A percentile compares a stretch with the other conserved stretches of the same genome.
Conservation (phyloP, 2,888 invertebrate genomes). For the Harpalus rubripes region DNA sequence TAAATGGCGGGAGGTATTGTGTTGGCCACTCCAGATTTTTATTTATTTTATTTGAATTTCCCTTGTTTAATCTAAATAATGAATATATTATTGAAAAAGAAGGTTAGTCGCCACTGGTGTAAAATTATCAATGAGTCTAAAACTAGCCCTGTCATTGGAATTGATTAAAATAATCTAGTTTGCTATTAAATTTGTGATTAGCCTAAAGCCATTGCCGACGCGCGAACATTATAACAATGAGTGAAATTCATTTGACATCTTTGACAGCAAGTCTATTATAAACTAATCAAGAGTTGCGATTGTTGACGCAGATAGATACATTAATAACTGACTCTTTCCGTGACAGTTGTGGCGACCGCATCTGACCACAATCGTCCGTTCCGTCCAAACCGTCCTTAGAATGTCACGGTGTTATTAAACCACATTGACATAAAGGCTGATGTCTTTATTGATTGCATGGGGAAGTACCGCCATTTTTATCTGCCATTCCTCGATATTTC, state of each 20-base stretch:
- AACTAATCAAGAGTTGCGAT: slow-evolving; percentile 10
- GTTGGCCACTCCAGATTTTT: no score
- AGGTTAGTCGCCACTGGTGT: no score
- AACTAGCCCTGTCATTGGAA: neutral
- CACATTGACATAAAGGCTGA: neutral
- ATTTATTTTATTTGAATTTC: no score
- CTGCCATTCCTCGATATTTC: neutral
- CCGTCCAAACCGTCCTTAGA: neutral
- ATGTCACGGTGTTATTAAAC: slow-evolving; percentile 27
- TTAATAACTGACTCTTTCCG: neutral
- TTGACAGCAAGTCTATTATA: slow-evolving; percentile 10
- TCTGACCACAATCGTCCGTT: neutral
- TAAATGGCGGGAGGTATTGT: no score
- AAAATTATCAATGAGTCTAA: neutral
- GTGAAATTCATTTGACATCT: slow-evolving; percentile 6
- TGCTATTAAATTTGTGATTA: neutral
- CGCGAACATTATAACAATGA: neutral
- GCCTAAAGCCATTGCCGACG: neutral
- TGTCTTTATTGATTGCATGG: neutral
- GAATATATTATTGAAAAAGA: no score
- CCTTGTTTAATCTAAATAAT: no score
- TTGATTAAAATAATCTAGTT: neutral
- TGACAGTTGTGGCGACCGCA: no score
- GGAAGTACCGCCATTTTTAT: slow-evolving; percentile 4
- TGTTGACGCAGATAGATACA: slow-evolving; percentile 21